Evolutionary conservation across 35 echinoderm and acorn worm species (phyloP).

Genomic region (Lytechinus pictus): DNA sequence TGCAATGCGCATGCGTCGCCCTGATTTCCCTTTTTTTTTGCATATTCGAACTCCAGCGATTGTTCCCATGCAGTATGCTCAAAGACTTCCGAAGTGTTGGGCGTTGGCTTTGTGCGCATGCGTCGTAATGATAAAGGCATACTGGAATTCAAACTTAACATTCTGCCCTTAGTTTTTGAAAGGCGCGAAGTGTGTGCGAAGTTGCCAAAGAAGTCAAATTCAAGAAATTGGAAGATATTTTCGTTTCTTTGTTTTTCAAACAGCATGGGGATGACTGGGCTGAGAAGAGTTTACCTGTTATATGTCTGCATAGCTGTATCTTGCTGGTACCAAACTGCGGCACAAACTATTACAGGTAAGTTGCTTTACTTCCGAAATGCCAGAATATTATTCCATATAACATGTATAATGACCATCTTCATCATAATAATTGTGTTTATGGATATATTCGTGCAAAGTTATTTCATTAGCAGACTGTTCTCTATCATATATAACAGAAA

Average conservation of each 20-base stretch:
- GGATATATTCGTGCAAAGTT: too few species aligned
- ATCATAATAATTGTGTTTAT: too few species aligned
- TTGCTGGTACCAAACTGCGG: not conserved
- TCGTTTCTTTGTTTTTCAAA: not conserved
- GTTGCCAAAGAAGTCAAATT: not conserved
- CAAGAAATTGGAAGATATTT: not conserved
- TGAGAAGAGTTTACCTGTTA: not conserved
- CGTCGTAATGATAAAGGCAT: not conserved
- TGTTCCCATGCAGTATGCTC: too few species aligned
- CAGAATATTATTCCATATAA: too few species aligned
- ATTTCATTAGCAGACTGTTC: too few species aligned
- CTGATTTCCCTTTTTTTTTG: too few species aligned
- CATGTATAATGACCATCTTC: too few species aligned
- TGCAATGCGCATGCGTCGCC: too few species aligned
- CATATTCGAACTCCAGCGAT: too few species aligned
- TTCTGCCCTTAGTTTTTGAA: not conserved
- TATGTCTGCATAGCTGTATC: not conserved
- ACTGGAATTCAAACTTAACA: not conserved
- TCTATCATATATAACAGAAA: too few species aligned
- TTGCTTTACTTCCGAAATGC: not conserved
- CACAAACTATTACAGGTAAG: not conserved
- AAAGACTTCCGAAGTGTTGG: not conserved
- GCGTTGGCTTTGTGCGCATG: not conserved
- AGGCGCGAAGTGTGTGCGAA: not conserved
- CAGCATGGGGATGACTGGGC: not conserved